These are phyloP conservation scores for Pseudochirops corinnae DNA, from an alignment of 2,797 vertebrate species.

Conservation along the genomic window DNA sequence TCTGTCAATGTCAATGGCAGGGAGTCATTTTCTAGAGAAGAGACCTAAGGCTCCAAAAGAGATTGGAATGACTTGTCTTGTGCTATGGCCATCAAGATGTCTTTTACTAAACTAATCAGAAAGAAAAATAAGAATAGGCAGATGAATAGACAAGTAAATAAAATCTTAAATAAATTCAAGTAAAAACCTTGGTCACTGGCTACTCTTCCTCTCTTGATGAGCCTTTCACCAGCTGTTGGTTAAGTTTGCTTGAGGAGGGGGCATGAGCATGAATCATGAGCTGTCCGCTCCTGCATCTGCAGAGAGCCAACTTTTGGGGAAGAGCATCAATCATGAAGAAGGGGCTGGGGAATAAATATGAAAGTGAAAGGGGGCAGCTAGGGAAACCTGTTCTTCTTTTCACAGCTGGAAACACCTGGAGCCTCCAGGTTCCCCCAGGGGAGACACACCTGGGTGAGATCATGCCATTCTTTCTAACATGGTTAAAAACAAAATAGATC, in stretches of 20 bases:
- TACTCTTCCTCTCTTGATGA: background rate
- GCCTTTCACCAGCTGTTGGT: conserved; percentile 48
- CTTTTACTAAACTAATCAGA: background rate
- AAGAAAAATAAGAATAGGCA: background rate
- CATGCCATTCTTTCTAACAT: background rate
- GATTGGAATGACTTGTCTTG: background rate
- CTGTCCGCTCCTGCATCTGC: conserved; percentile 71
- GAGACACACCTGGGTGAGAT: background rate
- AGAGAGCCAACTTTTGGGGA: conserved; percentile 61
- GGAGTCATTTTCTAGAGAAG: background rate
- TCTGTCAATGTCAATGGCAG: background rate
- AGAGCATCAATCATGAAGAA: background rate
- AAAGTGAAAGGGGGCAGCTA: rapidly evolving
- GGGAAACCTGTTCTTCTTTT: conserved; percentile 42
- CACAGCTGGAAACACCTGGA: conserved; percentile 59
- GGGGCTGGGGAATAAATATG: conserved; percentile 18
- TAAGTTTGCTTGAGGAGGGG: conserved; percentile 44
- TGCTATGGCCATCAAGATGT: background rate
- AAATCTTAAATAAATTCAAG: background rate
- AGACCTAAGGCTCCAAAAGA: background rate
- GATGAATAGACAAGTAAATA: background rate
- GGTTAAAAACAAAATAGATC: background rate
- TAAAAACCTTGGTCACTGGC: background rate
- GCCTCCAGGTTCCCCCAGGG: rapidly evolving
- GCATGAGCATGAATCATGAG: conserved; percentile 15